Evolutionary conservation across 1,140 invertebrate species (phyloP).

Genomic region (Scaptomyza graminum): DNA sequence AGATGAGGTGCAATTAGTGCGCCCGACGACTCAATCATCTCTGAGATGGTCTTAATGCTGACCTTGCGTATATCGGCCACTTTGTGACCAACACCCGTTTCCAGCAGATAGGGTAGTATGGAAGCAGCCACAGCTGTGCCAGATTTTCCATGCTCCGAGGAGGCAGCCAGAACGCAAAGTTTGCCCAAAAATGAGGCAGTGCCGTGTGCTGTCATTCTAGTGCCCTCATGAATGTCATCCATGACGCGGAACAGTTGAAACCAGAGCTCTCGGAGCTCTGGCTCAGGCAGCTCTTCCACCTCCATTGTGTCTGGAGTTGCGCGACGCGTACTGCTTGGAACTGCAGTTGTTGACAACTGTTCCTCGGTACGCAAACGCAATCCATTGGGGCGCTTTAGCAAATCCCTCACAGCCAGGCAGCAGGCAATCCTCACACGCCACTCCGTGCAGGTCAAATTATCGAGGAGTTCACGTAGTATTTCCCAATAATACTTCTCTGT

Average conservation of each 20-base stretch:
- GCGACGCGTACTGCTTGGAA: conserved; percentile 5
- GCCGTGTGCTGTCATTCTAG: conserved; percentile 90
- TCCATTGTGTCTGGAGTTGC: conserved; percentile 47
- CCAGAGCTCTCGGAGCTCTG: conserved; percentile 90
- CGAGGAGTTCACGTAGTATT: conserved; percentile 92
- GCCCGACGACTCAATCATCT: conserved; percentile 92
- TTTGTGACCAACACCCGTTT: conserved; percentile 90
- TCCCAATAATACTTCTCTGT: conserved; percentile 95
- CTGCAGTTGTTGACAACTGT: conserved; percentile 10
- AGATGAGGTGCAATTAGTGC: conserved; percentile 91
- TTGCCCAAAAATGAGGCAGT: conserved; percentile 92
- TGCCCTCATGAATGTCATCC: conserved; percentile 97
- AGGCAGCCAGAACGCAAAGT: conserved; percentile 91
- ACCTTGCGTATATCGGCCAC: conserved; percentile 92
- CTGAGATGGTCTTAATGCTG: conserved; percentile 92
- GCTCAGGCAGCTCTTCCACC: conserved; percentile 74
- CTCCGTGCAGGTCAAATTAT: conserved; percentile 92
- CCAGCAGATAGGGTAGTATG: conserved; percentile 92
- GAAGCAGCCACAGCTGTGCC: conserved; percentile 90
- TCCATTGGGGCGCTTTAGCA: conserved; percentile 87
- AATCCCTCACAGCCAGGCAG: conserved; percentile 93
- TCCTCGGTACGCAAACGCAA: conserved; percentile 72
- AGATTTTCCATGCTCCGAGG: conserved; percentile 90
- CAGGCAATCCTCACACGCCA: conserved; percentile 96
- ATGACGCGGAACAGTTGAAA: conserved; percentile 93